phyloP scores from a whole-genome alignment of 2,797 vertebrate species.

The Falco rusticolus region DNA sequence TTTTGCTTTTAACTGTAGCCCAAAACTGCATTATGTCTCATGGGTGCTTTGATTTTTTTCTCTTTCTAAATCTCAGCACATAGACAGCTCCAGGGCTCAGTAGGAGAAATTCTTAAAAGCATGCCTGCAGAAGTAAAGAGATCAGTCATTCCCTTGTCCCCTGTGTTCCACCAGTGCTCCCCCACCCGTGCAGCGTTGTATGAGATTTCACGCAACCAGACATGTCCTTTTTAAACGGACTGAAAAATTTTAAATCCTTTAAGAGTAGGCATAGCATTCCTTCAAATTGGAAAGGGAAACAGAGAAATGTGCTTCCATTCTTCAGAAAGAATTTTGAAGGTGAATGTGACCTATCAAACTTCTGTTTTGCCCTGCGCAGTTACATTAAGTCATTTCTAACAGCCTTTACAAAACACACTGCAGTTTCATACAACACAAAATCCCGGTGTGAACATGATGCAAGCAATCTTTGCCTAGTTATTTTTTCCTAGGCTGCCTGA shows the following conservation, averaged over 20 bases:
- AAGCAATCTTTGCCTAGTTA: not conserved
- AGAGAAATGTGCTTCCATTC: not conserved
- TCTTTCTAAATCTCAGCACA: conserved; percentile 54
- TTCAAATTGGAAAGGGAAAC: not conserved
- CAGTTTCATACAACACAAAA: not conserved
- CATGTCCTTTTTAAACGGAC: not conserved
- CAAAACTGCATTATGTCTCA: conserved; percentile 55
- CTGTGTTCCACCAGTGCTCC: not conserved
- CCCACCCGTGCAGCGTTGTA: not conserved
- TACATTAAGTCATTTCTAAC: not conserved
- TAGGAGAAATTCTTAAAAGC: conserved; percentile 68
- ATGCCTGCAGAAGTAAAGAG: conserved; percentile 50
- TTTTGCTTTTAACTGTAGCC: conserved; percentile 56
- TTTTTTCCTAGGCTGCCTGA: not conserved
- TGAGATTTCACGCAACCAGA: conserved; percentile 48
- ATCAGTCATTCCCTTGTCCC: conserved; percentile 57
- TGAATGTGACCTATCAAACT: not conserved
- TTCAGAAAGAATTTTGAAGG: not conserved
- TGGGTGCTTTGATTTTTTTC: conserved; percentile 58
- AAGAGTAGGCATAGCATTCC: not conserved
- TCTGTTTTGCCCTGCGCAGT: not conserved
- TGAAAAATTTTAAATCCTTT: conserved; percentile 24
- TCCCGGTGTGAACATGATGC: not conserved
- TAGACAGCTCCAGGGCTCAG: conserved; percentile 55
- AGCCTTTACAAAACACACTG: not conserved